phyloP scores from a whole-genome alignment of 2,888 invertebrate genomes.

The Temnothorax unifasciatus region DNA sequence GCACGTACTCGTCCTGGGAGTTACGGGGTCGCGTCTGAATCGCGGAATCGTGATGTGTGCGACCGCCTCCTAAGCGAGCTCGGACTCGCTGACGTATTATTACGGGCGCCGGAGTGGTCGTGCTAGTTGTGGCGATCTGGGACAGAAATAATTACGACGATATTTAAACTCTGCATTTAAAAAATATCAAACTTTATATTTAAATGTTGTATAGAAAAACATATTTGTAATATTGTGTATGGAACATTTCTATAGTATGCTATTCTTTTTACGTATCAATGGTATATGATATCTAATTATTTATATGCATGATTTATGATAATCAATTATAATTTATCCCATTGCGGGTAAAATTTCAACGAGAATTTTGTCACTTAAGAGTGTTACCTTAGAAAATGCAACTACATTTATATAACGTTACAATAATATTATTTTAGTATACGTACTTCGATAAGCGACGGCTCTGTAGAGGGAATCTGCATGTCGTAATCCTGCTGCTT shows the following conservation, averaged over 20 bases:
- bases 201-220: background rate
- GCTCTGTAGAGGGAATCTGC: constrained; percentile 67
- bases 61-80: constrained; percentile 77
- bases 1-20: constrained; percentile 83
- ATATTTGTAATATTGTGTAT: background rate
- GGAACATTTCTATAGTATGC: background rate
- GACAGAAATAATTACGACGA: constrained; percentile 7
- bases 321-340: background rate
- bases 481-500: constrained; percentile 75
- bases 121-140: constrained; percentile 67
- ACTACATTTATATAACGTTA: background rate
- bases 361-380: background rate
- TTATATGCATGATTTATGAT: background rate
- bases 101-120: constrained; percentile 78
- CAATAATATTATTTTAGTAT: background rate
- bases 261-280: background rate
- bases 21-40: constrained; percentile 82
- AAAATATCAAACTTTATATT: background rate
- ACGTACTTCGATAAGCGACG: constrained; percentile 71
- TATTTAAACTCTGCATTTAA: background rate
- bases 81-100: constrained; percentile 81
- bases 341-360: background rate
- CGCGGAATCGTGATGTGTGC: constrained; percentile 79
- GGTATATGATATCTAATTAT: background rate
- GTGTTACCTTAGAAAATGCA: background rate